These are phyloP conservation scores for Arbacia lixula DNA, from an alignment of 53 echinoderm and acorn worm species.

Conservation along the genomic window DNA sequence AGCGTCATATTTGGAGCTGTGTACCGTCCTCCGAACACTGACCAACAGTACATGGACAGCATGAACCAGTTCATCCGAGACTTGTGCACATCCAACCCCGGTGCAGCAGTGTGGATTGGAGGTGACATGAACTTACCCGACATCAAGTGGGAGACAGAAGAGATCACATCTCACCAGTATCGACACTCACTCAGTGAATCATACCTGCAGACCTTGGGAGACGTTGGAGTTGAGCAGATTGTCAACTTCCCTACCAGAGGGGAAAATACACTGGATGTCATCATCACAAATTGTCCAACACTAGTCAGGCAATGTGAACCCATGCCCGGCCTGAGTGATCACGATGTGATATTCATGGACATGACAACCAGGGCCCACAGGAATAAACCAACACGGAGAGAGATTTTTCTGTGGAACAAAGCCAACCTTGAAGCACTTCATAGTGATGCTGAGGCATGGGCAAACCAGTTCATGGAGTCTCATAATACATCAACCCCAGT, in stretches of 20 bases:
- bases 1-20: conserved; percentile 43
- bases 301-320: conserved; percentile 30
- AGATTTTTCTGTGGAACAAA: conserved; percentile 43
- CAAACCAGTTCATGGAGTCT: too few relatives aligned
- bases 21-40: conserved; percentile 57
- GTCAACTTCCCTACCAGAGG: conserved; percentile 25
- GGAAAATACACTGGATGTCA: conserved; percentile 6
- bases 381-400: conserved; percentile 29
- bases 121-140: conserved; percentile 42
- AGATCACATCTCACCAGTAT: conserved; percentile 17
- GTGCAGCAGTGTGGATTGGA: conserved; percentile 32
- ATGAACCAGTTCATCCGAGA: conserved; percentile 36
- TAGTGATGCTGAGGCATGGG: too few relatives aligned
- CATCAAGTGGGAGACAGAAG: conserved; percentile 26
- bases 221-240: conserved; percentile 15
- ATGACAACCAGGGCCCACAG: conserved; percentile 31
- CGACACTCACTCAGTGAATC: conserved; percentile 4
- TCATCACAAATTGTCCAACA: conserved; percentile 18
- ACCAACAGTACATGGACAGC: conserved; percentile 39
- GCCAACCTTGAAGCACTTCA: conserved; percentile 36
- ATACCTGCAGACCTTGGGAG: conserved; percentile 14
- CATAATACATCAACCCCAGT: conserved; percentile 12
- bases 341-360: conserved; percentile 46
- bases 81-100: conserved; percentile 10
- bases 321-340: conserved; percentile 37